Evolutionary conservation across 2,888 invertebrate genomes (phyloP), one percentile per base, ranked within the genome.

Genomic region (Lycaena phlaeas): DNA sequence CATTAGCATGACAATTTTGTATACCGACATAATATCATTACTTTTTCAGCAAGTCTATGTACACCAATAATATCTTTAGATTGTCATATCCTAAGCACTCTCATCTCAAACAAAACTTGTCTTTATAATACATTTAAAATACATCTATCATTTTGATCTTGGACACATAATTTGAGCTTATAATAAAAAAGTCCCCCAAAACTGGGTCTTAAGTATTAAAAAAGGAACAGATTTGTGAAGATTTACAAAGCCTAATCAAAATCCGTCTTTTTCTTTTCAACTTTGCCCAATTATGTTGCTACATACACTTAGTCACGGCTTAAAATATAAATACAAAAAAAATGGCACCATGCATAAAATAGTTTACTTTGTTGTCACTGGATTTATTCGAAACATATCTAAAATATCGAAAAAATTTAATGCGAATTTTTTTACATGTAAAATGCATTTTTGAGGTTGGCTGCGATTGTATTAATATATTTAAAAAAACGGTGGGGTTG

Each of bases 151-250:
- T 60, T 66, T 66, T 56, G 25, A 64, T 65, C 59, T 75, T 76
- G 76, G 77, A 77, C 81, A 79, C 74, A 61, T 64, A 58, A 54
- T 68, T 81, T 81, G 81, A 81, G 81, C 79, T 76, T 64, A 53
- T 64, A 54, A 56, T 53, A 57, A 61, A 60, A 46, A 48, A 36
- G n/a, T n/a, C n/a, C n/a, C n/a, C n/a, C n/a, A n/a, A n/a, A 40
- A 42, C 31, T 37, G 38, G 42, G 10, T 18, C 11, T 12, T 11
- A 14, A 34, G 28, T 9, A 14, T 14, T 9, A 14, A 14, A 7
- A n/a, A 12, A 34, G 34, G 12, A 34, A 34, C 34, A 22, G 34
- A 22, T 18, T 31, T 29, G 15, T 1, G 11, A 31, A 29, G 15
- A 17, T 17, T 14, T 29, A 14, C 15, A 5, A 5, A 5, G 18